Evolutionary conservation across 2,888 invertebrate species (phyloP).

Genomic region (Craniophora ligustri): DNA sequence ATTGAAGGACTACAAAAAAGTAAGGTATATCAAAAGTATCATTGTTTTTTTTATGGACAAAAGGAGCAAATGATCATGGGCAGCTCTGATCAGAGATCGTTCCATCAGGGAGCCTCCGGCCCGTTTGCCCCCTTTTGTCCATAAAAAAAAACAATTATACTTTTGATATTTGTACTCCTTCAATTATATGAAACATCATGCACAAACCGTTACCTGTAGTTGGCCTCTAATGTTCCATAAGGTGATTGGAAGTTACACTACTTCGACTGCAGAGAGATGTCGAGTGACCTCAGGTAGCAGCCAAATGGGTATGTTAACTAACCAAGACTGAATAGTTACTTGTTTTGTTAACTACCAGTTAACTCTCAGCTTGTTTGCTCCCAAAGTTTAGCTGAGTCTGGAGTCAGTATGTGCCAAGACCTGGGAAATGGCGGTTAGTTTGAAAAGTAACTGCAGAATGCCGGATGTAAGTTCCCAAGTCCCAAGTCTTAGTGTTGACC

Average conservation of each 20-base stretch:
- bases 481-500: constrained; percentile 50
- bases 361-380: constrained; percentile 53
- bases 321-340: constrained; percentile 31
- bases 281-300: constrained; percentile 11
- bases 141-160: too few species aligned
- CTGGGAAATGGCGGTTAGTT: constrained; percentile 51
- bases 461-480: constrained; percentile 54
- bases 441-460: constrained; percentile 48
- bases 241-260: not conserved
- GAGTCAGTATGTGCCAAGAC: constrained; percentile 44
- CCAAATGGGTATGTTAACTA: constrained; percentile 43
- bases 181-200: too few species aligned
- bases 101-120: too few species aligned
- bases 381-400: constrained; percentile 45
- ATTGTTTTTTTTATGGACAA: too few species aligned
- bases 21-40: too few species aligned
- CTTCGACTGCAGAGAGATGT: not conserved
- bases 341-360: constrained; percentile 44
- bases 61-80: too few species aligned
- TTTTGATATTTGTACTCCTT: too few species aligned
- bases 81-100: too few species aligned
- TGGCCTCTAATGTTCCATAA: too few species aligned
- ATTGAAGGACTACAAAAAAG: too few species aligned
- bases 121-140: too few species aligned
- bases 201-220: too few species aligned